Base-by-base conservation (phyloP, 2,113 vertebrate species). In the Formicarius rufipectus region DNA sequence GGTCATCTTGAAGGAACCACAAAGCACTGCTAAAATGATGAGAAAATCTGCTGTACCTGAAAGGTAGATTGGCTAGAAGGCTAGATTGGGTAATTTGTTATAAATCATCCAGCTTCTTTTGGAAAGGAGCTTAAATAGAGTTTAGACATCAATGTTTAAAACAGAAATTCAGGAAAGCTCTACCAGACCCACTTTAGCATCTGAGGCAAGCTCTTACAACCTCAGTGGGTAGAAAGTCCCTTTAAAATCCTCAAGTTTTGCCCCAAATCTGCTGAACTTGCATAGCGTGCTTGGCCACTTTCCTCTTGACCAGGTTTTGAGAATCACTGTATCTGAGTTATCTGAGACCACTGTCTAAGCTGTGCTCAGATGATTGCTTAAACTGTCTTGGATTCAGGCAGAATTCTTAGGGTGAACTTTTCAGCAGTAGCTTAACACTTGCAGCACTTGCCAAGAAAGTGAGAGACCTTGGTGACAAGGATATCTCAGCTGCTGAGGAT, bases 321-420 rank as follows among this genome's bases (percentile, higher is more conserved):
- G 37, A 71, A 88, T 50, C 22, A 20, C 45, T 53, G 1, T 69
- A 49, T 62, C 28, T 39, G 42, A 86, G 30, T 76, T 69, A 16
- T 25, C 18, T 47, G 76, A 84, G 50, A 27, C 40, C 14, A 8
- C 37, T 85, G 83, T 49, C 75, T 40, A 42, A 53, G 31, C 31
- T 66, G 10, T 52, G 33, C n/a, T 79, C 15, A 21, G 18, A 35
- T 69, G 28, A 19, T 88, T 75, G 47, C n/a, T 84, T 60, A 71
- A 83, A 53, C 68, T 93, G 66, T n/a, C 62, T 90, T 79, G 49
- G n/a, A 83, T 87, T 90, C 82, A 62, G 30, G 33, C 53, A 84
- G 67, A 85, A 40, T 66, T 42, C 33, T 71, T 71, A 66, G 72
- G 18, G 24, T 90, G 59, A 86, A 45, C 53, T 67, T 93, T 47